Conservation (phyloP, 1,140 invertebrate genomes). For the Eriosoma lanigerum region DNA sequence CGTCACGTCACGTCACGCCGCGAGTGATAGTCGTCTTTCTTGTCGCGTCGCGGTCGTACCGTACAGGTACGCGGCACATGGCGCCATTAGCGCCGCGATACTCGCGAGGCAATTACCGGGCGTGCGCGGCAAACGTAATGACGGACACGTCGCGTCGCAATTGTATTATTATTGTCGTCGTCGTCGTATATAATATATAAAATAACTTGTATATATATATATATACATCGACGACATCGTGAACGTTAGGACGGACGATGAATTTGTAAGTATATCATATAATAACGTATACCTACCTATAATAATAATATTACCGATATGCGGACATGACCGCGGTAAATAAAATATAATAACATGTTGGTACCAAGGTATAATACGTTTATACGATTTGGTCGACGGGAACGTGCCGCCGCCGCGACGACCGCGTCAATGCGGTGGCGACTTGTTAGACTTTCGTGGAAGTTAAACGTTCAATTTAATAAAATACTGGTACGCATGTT, state of each 20-base stretch:
- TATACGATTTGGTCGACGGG: conserved; percentile 12
- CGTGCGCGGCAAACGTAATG: conserved; percentile 44
- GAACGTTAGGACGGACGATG: conserved; percentile 24
- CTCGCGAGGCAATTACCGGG: conserved; percentile 42
- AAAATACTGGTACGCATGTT: neutral
- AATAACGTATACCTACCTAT: neutral
- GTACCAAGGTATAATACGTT: neutral
- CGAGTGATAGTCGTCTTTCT: conserved; percentile 14
- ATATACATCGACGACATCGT: neutral
- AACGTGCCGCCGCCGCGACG: conserved; percentile 13
- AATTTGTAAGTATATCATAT: conserved; percentile 32
- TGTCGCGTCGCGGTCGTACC: neutral
- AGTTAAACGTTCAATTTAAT: neutral
- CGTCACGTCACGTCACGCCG: conserved; percentile 10
- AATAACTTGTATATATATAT: conserved; percentile 6
- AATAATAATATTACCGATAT: neutral
- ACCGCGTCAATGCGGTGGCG: neutral
- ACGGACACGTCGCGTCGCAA: conserved; percentile 13
- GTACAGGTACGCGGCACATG: conserved; percentile 22
- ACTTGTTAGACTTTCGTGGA: conserved; percentile 24
- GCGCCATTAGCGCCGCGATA: conserved; percentile 46
- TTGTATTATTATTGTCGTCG: neutral
- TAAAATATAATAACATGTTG: neutral
- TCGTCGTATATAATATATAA: neutral
- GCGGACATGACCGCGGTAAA: conserved; percentile 20